Base-by-base conservation (phyloP, 2,797 vertebrate species). In the Acipenser oxyrinchus region DNA sequence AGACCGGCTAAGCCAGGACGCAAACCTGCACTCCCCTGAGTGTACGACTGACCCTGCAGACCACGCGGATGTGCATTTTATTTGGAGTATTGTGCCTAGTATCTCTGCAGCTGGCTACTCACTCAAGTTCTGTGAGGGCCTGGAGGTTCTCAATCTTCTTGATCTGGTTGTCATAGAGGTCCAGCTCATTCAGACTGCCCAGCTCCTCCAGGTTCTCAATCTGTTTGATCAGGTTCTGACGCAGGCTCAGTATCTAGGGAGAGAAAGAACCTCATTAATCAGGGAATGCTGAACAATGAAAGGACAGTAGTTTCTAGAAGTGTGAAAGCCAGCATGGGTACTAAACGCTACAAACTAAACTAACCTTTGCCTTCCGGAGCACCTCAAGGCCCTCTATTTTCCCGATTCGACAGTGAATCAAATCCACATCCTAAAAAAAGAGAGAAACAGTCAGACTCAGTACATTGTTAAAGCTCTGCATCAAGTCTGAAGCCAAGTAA, bases 301-400 rank as follows among this genome's bases (percentile, higher is more conserved):
- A 37, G 37, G 37, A 37, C 37, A 37, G 37, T 37, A 37, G 37
- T 37, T 37, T 5, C 37, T 37, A 5, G 37, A 37, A 37, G 51
- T 49, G 61, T 3, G 18, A 10, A 59, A 10, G 6, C 23, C n/a
- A 58, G 55, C 18, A n/a, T 6, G 8, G 1, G 37, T 53, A 12
- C 15, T 23, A 62, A 62, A 62, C 15, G 15, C 10, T 23, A 10
- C 11, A 12, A 13, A 62, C 10, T 6, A 11, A 53, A 77, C 83
- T 80, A 74, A 99, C 97, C 93, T 97, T 95, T 66, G 93, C 95
- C 80, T 96, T 99, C 83, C 84, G 93, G 73, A 99, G 88, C 69
- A 98, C 93, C 64, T 97, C 95, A 71, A 99, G 88, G n/a, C 96
- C 96, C 84, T 97, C 95, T 53, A 99, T 97, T 75, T 92, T 98